These are phyloP conservation scores for Syngnathoides biaculeatus DNA, from an alignment of 2,113 vertebrate genomes.

Conservation along the genomic window DNA sequence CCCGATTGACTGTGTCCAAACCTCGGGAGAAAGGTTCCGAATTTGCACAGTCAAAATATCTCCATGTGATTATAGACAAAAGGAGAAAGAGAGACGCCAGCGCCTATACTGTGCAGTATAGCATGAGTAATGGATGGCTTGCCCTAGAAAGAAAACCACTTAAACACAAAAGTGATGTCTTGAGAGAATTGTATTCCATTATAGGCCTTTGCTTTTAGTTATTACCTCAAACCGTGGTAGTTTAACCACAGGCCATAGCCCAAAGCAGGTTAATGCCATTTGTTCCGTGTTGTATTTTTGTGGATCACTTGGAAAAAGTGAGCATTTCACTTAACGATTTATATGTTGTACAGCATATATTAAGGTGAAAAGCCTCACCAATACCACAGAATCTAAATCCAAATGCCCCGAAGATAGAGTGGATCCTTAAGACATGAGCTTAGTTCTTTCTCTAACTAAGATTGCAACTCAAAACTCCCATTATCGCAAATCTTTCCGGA, in stretches of 20 bases:
- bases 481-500: no score
- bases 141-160: conserved; percentile 5
- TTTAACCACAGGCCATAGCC: not conserved
- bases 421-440: no score
- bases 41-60: not conserved
- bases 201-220: not conserved
- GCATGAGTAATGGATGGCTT: not conserved
- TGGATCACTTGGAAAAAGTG: not conserved
- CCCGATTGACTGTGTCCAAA: not conserved
- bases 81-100: not conserved
- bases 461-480: no score
- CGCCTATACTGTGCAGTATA: not conserved
- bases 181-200: not conserved
- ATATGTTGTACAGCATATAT: not conserved
- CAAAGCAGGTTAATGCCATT: not conserved
- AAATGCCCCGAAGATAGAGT: no score
- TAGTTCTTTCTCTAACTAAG: no score
- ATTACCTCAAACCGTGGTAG: not conserved
- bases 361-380: not conserved
- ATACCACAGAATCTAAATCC: no score
- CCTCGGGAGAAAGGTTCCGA: not conserved
- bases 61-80: not conserved
- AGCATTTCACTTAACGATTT: not conserved
- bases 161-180: not conserved
- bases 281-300: not conserved